These are phyloP conservation scores for Antechinus flavipes DNA, from an alignment of 2,113 vertebrate genomes.

Conservation along the genomic window DNA sequence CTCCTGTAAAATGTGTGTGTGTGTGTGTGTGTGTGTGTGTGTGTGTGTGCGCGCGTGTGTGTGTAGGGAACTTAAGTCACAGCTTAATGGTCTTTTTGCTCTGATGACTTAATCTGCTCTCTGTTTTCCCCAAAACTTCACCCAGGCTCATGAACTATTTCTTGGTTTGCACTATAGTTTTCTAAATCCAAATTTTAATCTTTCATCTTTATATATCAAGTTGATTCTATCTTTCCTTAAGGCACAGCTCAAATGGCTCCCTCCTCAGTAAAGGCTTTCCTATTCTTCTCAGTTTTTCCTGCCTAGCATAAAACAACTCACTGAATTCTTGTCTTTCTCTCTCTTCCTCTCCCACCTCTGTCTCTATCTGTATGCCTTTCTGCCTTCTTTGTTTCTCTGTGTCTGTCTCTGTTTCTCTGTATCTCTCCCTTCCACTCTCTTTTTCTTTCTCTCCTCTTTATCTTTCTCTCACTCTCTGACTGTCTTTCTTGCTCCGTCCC, in stretches of 20 bases:
- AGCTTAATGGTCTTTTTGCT: not conserved
- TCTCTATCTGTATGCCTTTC: too few relatives aligned
- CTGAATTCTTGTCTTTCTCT: too few relatives aligned
- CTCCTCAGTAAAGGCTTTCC: not conserved
- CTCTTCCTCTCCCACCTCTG: too few relatives aligned
- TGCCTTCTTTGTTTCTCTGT: too few relatives aligned
- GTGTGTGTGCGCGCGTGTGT: too few relatives aligned
- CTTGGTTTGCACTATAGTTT: not conserved
- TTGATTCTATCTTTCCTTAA: not conserved
- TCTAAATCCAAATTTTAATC: not conserved
- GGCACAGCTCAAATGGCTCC: not conserved
- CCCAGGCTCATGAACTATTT: not conserved
- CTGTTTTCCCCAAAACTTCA: not conserved
- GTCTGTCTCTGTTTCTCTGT: too few relatives aligned
- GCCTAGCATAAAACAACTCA: not conserved
- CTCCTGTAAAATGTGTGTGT: not conserved
- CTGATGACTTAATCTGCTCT: not conserved
- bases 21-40: too few relatives aligned
- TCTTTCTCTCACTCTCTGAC: too few relatives aligned
- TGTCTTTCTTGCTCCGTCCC: too few relatives aligned
- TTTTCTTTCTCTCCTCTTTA: too few relatives aligned
- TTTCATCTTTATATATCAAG: not conserved
- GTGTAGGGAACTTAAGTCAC: not conserved
- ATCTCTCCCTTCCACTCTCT: too few relatives aligned
- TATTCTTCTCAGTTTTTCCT: not conserved